Evolutionary conservation across 2,888 invertebrate species (phyloP).

Genomic region (Thecophora atra): DNA sequence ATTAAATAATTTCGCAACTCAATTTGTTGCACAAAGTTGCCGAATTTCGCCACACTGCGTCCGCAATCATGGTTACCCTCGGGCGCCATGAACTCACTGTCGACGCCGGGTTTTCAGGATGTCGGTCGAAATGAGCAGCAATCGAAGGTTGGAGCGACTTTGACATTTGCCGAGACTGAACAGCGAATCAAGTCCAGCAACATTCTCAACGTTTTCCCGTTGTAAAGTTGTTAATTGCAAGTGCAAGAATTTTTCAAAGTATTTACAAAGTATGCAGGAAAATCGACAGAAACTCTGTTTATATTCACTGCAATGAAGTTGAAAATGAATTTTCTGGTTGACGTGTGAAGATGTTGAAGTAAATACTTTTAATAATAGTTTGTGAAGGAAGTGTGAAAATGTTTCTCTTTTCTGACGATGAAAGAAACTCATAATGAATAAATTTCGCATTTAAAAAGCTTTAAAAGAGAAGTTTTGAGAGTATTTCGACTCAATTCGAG

Average conservation of each 20-base stretch:
- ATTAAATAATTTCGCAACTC: slow-evolving; percentile 28
- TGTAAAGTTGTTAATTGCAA: slow-evolving; percentile 2
- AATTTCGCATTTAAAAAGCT: too few relatives aligned
- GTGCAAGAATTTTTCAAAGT: neutral
- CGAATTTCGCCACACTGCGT: slow-evolving; percentile 17
- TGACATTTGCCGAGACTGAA: neutral
- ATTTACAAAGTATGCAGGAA: too few relatives aligned
- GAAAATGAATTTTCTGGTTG: too few relatives aligned
- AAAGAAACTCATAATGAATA: too few relatives aligned
- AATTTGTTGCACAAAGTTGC: slow-evolving; percentile 21
- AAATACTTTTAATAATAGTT: too few relatives aligned
- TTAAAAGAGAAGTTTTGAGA: too few relatives aligned
- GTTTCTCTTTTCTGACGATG: too few relatives aligned
- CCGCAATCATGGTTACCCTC: neutral
- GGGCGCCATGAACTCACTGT: neutral
- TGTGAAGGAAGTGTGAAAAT: too few relatives aligned
- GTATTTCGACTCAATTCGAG: too few relatives aligned
- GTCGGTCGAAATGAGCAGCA: slow-evolving; percentile 17
- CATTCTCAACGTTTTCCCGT: neutral
- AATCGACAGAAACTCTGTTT: too few relatives aligned
- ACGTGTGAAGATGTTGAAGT: too few relatives aligned
- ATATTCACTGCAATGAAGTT: too few relatives aligned
- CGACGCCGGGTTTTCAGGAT: neutral
- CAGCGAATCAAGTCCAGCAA: neutral
- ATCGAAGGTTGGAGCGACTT: slow-evolving; percentile 5